Base-by-base conservation (phyloP, 2,888 invertebrate genomes). In the Microctonus aethiopoides region DNA sequence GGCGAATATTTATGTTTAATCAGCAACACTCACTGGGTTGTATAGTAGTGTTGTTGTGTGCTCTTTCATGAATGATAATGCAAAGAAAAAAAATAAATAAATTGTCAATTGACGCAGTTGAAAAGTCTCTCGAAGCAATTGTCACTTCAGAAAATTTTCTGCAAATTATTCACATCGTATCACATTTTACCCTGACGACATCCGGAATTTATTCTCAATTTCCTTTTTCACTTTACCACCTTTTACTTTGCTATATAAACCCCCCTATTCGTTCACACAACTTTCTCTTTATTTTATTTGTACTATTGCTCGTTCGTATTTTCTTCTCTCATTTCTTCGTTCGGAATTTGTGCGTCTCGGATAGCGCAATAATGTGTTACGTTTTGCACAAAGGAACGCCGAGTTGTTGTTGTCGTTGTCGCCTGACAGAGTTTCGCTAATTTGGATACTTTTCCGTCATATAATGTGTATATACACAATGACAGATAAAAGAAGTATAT, bases 161-260 rank as follows among this genome's bases (percentile, higher is more conserved):
- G 51, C 83, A 84, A 46, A 83, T 84, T 84, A 84, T 84, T 83
- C 78, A 79, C 81, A 75, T 79, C 80, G 80, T 76, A 79, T 79
- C 79, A 81, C 79, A 81, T 80, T 80, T 80, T 74, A 75, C 62
- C 62, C 75, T 46, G 41, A 22, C n/a, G 29, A 20, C 20, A 41
- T 16, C 46, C 4, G 46, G 16, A 16, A 36, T 16, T 7, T 5
- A n/a, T 39, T 20, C 39, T 20, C 20, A 9, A n/a, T 41, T 39
- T 36, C 68, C 56, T 39, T 51, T 59, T 24, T 26, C 51, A 36
- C 32, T 64, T 67, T 39, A 29, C 10, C 41, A 46, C 41, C 16
- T 46, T 46, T n/a, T 29, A 41, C 20, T 36, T 11, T 60, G 9
- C 13, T 10, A 36, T 57, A 32, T 32, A n/a, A 16, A 7, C 32